phyloP scores from a whole-genome alignment of 2,888 invertebrate genomes.

The Emmelina monodactyla region DNA sequence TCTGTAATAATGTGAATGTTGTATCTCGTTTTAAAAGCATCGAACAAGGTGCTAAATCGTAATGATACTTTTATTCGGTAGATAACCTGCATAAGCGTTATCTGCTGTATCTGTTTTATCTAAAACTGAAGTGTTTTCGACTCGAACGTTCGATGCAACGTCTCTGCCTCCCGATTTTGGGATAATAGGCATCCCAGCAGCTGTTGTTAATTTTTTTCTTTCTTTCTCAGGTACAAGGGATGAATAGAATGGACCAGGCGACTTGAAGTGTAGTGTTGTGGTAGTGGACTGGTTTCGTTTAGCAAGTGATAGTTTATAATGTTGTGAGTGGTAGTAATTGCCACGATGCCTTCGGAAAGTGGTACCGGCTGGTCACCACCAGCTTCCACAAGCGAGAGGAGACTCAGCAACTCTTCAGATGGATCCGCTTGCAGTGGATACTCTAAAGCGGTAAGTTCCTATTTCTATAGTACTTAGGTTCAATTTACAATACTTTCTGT shows the following conservation, averaged over 20 bases:
- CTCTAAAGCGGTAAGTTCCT: slow-evolving; percentile 53
- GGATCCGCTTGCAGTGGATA: slow-evolving; percentile 60
- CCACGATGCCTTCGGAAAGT: slow-evolving; percentile 58
- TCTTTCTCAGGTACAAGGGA: slow-evolving; percentile 40
- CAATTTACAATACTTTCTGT: too few relatives aligned
- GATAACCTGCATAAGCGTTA: too few relatives aligned
- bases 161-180: too few relatives aligned
- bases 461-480: not conserved
- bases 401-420: slow-evolving; percentile 60
- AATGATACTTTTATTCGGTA: not conserved
- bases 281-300: slow-evolving; percentile 13
- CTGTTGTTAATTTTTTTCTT: slow-evolving; percentile 20
- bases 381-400: slow-evolving; percentile 52
- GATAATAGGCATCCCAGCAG: slow-evolving; percentile 2
- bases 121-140: too few relatives aligned
- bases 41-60: not conserved
- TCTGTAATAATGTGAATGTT: not conserved
- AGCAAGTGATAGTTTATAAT: slow-evolving; percentile 18
- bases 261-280: slow-evolving; percentile 47
- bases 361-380: slow-evolving; percentile 59
- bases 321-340: slow-evolving; percentile 43
- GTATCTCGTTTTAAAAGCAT: not conserved
- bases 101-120: too few relatives aligned
- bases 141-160: too few relatives aligned
- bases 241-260: slow-evolving; percentile 37